phyloP scores from a whole-genome alignment of 92 coral and sea anemone genomes.

The Scolanthus callimorphus region DNA sequence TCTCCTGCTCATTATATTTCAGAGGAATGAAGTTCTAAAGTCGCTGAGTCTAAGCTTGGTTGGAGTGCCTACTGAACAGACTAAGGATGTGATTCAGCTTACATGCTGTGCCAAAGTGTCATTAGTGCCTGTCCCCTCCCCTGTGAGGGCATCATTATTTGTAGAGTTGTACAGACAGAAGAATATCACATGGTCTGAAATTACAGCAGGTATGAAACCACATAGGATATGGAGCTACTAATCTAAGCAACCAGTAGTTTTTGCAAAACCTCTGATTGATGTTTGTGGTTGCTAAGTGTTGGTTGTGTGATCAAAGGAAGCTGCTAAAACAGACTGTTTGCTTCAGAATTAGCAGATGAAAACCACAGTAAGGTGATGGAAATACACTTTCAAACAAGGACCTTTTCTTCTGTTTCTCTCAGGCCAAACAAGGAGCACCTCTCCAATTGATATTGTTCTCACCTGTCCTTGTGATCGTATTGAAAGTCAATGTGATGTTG shows the following conservation, averaged over 20 bases:
- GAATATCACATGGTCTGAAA: conserved; percentile 37
- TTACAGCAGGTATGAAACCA: background rate
- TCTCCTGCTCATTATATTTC: background rate
- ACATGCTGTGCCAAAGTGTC: conserved; percentile 69
- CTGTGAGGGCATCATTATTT: conserved; percentile 55
- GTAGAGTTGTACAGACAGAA: conserved; percentile 58
- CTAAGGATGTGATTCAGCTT: conserved; percentile 52
- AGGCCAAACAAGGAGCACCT: conserved; percentile 20
- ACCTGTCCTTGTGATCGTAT: conserved; percentile 80
- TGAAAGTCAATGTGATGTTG: conserved; percentile 66
- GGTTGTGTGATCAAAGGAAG: no score
- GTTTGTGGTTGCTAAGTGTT: no score
- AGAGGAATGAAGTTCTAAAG: conserved; percentile 60
- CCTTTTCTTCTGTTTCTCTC: no score
- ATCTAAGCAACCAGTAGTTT: no score
- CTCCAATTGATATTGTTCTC: conserved; percentile 51
- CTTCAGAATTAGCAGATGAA: no score
- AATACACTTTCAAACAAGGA: no score
- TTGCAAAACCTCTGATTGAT: no score
- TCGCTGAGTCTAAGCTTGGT: conserved; percentile 24
- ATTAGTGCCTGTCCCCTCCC: conserved; percentile 43
- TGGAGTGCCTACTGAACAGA: conserved; percentile 36
- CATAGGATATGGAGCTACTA: no score
- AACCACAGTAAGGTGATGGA: no score
- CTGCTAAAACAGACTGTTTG: no score